phyloP scores from a whole-genome alignment of 2,888 invertebrate species.

The Chalcosyrphus nemorum region DNA sequence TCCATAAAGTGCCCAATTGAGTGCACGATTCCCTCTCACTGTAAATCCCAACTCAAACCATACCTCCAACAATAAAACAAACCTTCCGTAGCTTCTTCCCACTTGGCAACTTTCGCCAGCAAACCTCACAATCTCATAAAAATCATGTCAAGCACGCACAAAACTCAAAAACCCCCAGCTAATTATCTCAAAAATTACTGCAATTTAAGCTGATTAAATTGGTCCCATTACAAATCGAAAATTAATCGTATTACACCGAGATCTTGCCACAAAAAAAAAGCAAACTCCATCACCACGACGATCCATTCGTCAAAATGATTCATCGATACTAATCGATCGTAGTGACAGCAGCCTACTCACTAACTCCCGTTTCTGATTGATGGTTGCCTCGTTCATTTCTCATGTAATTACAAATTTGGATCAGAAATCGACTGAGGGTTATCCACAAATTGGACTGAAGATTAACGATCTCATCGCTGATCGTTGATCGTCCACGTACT shows the following conservation, averaged over 20 bases:
- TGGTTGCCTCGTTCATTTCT: not conserved
- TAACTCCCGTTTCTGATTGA: not conserved
- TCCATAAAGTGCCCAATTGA: no score
- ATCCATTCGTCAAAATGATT: constrained; percentile 1
- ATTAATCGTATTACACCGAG: constrained; percentile 13
- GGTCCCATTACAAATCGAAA: constrained; percentile 16
- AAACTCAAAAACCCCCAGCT: not conserved
- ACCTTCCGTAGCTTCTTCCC: not conserved
- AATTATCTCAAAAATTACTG: constrained; percentile 5
- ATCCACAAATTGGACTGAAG: not conserved
- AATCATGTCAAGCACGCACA: not conserved
- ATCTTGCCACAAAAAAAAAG: not conserved
- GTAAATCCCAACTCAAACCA: no score
- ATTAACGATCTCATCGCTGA: constrained; percentile 13
- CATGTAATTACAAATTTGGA: constrained; percentile 27
- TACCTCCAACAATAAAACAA: no score
- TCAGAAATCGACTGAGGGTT: not conserved
- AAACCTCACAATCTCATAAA: not conserved
- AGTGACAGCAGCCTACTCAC: constrained; percentile 13
- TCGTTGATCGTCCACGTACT: constrained; percentile 10
- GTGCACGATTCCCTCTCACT: no score
- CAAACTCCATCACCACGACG: not conserved
- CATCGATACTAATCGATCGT: constrained; percentile 17
- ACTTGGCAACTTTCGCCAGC: not conserved
- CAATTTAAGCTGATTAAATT: constrained; percentile 8